A percentile compares a stretch with the other conserved stretches of the same genome.
These are phyloP conservation scores for Drosophila prosaltans DNA, from an alignment of 1,140 invertebrate species.

Conservation along the genomic window DNA sequence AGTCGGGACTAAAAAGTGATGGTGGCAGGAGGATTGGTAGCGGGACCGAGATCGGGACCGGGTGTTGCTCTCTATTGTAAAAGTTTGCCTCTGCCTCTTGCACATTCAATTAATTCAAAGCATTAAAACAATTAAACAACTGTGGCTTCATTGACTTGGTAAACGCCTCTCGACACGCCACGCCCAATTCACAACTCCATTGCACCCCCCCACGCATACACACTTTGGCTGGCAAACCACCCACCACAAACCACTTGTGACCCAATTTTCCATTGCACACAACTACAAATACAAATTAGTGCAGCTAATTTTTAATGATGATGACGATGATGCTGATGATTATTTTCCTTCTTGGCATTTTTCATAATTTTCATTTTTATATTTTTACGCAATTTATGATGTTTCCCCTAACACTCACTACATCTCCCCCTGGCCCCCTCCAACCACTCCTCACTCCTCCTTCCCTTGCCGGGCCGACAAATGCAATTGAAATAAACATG, in stretches of 20 bases:
- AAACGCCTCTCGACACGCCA: conserved; percentile 34
- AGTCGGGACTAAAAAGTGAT: background rate
- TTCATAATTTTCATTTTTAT: conserved; percentile 71
- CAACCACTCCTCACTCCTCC: background rate
- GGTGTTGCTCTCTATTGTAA: conserved; percentile 17
- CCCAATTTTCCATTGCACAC: conserved; percentile 59
- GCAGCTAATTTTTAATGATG: conserved; percentile 80
- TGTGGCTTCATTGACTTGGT: conserved; percentile 73
- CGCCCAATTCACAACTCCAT: conserved; percentile 15
- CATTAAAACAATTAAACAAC: conserved; percentile 78
- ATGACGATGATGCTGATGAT: conserved; percentile 21
- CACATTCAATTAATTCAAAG: conserved; percentile 78
- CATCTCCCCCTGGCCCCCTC: background rate
- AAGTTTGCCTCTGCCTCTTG: conserved; percentile 44
- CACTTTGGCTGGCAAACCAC: background rate
- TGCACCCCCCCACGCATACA: background rate
- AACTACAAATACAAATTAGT: conserved; percentile 65
- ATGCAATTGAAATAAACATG: conserved; percentile 77
- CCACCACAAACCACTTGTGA: conserved; percentile 28
- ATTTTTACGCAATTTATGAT: conserved; percentile 71
- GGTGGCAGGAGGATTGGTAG: background rate
- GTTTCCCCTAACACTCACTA: background rate
- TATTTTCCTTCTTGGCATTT: conserved; percentile 70
- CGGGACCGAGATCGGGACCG: background rate
- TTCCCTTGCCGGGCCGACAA: conserved; percentile 47